Evolutionary conservation across 1,140 invertebrate species (phyloP).

Genomic region (Tetraneura akinire): DNA sequence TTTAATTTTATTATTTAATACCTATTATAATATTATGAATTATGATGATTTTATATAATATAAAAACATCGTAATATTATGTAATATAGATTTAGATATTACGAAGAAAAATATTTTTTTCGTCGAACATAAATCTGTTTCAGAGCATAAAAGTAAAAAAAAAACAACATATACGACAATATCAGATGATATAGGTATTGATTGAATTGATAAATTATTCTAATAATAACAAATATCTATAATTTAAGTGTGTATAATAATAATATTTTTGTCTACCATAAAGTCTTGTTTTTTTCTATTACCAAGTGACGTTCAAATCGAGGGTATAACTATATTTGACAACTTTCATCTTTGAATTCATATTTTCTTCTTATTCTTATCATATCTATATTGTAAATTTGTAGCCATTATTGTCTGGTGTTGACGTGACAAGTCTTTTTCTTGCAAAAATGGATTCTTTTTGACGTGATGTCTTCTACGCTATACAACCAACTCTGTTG

Average conservation of each 20-base stretch:
- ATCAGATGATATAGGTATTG: background rate
- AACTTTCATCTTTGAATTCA: background rate
- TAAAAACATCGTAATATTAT: background rate
- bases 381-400: too few species aligned
- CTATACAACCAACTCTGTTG: too few species aligned
- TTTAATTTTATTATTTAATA: slow-evolving; percentile 24
- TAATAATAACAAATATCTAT: background rate
- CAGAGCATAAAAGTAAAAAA: background rate
- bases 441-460: slow-evolving; percentile 12
- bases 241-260: background rate
- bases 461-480: slow-evolving; percentile 6
- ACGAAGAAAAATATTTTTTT: slow-evolving; percentile 27
- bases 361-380: background rate
- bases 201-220: slow-evolving; percentile 15
- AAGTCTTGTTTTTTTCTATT: slow-evolving; percentile 4
- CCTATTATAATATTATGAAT: background rate
- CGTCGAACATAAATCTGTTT: slow-evolving; percentile 1
- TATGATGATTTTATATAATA: too few species aligned
- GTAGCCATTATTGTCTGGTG: background rate
- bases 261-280: slow-evolving; percentile 3
- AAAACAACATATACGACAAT: too few species aligned
- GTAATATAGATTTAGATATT: background rate
- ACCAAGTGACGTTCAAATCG: background rate
- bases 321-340: too few species aligned
- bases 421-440: slow-evolving; percentile 9